Evolutionary conservation across 2,797 vertebrate genomes (phyloP).

Genomic region (Microctenopoma lineatum): DNA sequence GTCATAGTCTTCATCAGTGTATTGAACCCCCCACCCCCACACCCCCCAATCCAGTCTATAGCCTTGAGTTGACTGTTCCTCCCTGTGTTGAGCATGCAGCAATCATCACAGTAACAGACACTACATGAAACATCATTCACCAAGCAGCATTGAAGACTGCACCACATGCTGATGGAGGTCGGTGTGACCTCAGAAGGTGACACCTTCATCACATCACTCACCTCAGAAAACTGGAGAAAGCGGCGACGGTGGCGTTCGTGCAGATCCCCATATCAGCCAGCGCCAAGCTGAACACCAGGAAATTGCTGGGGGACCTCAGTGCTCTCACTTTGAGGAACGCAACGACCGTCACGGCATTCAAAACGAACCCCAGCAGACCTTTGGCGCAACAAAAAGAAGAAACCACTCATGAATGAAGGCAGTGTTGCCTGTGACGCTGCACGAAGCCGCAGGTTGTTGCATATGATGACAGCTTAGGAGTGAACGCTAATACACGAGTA

Average conservation of each 20-base stretch:
- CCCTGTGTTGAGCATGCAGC: not conserved
- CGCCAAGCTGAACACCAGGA: constrained; percentile 92
- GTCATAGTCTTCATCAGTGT: not conserved
- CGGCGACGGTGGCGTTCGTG: constrained; percentile 91
- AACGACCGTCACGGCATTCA: constrained; percentile 91
- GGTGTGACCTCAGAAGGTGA: not conserved
- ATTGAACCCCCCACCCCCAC: constrained; percentile 11
- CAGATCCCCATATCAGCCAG: constrained; percentile 94
- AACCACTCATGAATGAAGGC: not conserved
- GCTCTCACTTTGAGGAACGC: constrained; percentile 93
- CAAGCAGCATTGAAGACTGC: not conserved
- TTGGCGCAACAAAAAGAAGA: constrained; percentile 1
- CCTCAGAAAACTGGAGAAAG: constrained; percentile 94
- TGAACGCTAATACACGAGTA: not conserved
- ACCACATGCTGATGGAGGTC: constrained; percentile 7
- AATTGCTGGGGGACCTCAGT: constrained; percentile 91
- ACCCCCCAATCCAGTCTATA: not conserved
- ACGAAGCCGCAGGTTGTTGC: too few relatives aligned
- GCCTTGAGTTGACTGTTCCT: not conserved
- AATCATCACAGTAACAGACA: not conserved
- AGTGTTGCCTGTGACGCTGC: too few relatives aligned
- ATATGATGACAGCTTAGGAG: not conserved
- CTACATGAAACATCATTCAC: not conserved
- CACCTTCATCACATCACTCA: constrained; percentile 72
- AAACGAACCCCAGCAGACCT: constrained; percentile 93